Percentiles rank a stretch among this genome's conserved stretches.
phyloP scores from a whole-genome alignment of 2,113 vertebrate genomes.

The Helogale parvula region DNA sequence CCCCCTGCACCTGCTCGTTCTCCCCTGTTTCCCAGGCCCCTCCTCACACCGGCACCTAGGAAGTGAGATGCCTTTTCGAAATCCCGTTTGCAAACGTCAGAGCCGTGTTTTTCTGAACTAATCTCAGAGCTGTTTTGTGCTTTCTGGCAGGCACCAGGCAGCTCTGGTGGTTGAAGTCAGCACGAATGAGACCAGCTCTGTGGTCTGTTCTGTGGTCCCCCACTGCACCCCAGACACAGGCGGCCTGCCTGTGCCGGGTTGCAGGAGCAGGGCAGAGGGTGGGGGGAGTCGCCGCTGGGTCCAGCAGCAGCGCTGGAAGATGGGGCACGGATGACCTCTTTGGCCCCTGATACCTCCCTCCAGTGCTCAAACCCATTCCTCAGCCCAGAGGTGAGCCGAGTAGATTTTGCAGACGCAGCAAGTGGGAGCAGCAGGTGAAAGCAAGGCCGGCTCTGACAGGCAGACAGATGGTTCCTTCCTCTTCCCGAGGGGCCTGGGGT shows the following conservation, averaged over 20 bases:
- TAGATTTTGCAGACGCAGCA: not conserved
- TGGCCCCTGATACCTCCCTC: not conserved
- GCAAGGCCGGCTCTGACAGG: not conserved
- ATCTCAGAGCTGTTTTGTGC: not conserved
- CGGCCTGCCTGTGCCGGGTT: not conserved
- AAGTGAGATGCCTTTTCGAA: not conserved
- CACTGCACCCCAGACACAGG: not conserved
- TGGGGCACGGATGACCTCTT: rapidly evolving
- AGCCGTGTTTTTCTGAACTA: not conserved
- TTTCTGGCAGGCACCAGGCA: not conserved
- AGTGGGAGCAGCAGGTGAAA: not conserved
- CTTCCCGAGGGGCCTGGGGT: not conserved
- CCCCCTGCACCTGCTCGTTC: not conserved
- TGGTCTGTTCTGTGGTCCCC: no score
- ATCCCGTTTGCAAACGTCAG: not conserved
- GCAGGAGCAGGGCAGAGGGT: not conserved
- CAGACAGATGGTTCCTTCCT: not conserved
- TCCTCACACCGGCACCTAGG: not conserved
- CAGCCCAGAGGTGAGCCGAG: not conserved
- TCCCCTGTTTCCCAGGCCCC: not conserved
- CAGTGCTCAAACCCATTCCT: not conserved
- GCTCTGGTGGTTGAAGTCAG: not conserved
- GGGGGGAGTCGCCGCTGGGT: not conserved
- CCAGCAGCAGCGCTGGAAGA: not conserved
- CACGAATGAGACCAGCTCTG: no score